These are phyloP conservation scores for Drosophila sechellia DNA, from an alignment of 1,140 invertebrate genomes.

Conservation along the genomic window DNA sequence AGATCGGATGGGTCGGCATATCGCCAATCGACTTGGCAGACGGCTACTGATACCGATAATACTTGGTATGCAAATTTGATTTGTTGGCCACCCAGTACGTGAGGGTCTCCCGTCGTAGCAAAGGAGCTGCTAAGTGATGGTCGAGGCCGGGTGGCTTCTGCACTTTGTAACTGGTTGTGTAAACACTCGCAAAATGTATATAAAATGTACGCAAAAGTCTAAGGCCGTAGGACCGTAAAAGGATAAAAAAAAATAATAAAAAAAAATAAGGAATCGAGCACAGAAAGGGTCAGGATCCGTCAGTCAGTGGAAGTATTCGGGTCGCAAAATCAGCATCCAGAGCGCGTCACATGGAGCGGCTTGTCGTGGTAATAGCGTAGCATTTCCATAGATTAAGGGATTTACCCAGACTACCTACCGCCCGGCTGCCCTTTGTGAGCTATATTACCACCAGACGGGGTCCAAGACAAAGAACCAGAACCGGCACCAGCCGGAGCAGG, in stretches of 20 bases:
- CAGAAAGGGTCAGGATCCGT: slow-evolving; percentile 71
- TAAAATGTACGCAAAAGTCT: slow-evolving; percentile 17
- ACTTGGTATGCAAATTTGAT: slow-evolving; percentile 82
- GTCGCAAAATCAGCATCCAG: slow-evolving; percentile 27
- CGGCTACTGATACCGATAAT: slow-evolving; percentile 66
- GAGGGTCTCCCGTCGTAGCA: slow-evolving; percentile 35
- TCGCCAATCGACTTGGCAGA: slow-evolving; percentile 9
- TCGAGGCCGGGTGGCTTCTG: slow-evolving; percentile 63
- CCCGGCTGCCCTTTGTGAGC: slow-evolving; percentile 31
- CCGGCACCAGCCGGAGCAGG: not conserved
- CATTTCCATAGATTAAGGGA: slow-evolving; percentile 84
- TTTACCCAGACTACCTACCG: slow-evolving; percentile 44
- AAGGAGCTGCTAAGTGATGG: slow-evolving; percentile 20
- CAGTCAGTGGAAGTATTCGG: slow-evolving; percentile 31
- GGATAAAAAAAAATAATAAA: slow-evolving; percentile 3
- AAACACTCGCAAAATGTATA: slow-evolving; percentile 59
- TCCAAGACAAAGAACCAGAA: slow-evolving; percentile 37
- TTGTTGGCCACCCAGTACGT: slow-evolving; percentile 67
- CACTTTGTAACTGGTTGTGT: slow-evolving; percentile 83
- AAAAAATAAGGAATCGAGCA: slow-evolving; percentile 11
- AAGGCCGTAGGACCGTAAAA: slow-evolving; percentile 28
- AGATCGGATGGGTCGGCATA: not conserved
- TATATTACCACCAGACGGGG: slow-evolving; percentile 41
- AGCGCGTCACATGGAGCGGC: slow-evolving; percentile 67
- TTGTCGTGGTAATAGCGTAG: slow-evolving; percentile 83